phyloP scores from a whole-genome alignment of 2,888 invertebrate genomes.

The Lepidochrysops patricia region DNA sequence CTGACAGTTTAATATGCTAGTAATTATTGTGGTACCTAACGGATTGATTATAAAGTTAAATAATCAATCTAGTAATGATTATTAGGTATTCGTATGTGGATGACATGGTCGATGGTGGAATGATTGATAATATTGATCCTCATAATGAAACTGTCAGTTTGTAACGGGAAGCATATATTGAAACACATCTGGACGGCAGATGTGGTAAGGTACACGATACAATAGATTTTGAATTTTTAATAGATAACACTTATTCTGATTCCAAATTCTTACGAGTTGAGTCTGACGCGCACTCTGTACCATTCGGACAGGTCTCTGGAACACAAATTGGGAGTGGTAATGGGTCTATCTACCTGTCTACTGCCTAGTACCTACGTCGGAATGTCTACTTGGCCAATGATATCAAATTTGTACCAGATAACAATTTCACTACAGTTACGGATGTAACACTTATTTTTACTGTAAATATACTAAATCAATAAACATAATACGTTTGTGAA shows the following conservation, averaged over 20 bases:
- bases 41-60: too few relatives aligned
- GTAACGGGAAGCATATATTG: conserved; percentile 58
- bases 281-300: conserved; percentile 89
- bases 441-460: background rate
- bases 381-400: conserved; percentile 6
- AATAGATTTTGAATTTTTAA: conserved; percentile 64
- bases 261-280: conserved; percentile 85
- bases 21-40: too few relatives aligned
- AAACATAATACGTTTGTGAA: background rate
- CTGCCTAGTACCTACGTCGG: conserved; percentile 13
- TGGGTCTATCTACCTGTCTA: conserved; percentile 38
- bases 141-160: conserved; percentile 59
- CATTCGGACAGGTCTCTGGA: conserved; percentile 82
- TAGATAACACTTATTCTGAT: conserved; percentile 66
- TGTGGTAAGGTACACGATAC: conserved; percentile 68
- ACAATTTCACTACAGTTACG: background rate
- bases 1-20: conserved; percentile 49
- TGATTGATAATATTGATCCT: conserved; percentile 15
- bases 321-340: conserved; percentile 69
- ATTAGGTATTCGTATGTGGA: too few relatives aligned
- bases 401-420: background rate
- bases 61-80: too few relatives aligned
- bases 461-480: background rate
- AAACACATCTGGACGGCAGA: conserved; percentile 71
- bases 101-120: background rate